Base-by-base conservation (phyloP, 2,797 vertebrate species). In the Sebastes iracundus region DNA sequence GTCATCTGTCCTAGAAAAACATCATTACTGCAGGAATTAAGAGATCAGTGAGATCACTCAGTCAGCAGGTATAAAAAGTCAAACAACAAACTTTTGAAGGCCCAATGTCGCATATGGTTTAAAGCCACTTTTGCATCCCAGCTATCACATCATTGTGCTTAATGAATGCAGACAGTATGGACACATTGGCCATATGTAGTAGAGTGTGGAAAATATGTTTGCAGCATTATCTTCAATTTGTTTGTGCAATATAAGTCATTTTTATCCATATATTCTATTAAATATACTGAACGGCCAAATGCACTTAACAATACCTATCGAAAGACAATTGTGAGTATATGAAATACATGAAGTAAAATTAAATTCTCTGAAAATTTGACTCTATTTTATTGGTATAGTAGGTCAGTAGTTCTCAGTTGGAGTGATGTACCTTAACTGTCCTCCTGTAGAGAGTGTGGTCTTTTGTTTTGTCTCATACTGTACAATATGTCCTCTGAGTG, bases 401-500 rank as follows among this genome's bases (percentile, higher is more conserved):
- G 25, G 18, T 64, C 14, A 30, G 2, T 32, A 28, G 5, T 16
- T 4, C 53, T 71, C 28, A 35, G 53, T 27, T 70, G 32, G 23
- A 35, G 27, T 23, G 14, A 64, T 32, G 20, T 11, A 67, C 18
- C 2, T 42, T 62, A 13, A 52, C 23, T 42, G 62, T 58, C 33
- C 22, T 23, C 7, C 27, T 22, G 23, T 32, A 28, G 33, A 42
- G 75, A 61, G 46, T 49, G 30, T 52, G 49, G 16, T 52, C 63
- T 75, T 65, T 49, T 32, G 63, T 82, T 64, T 64, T 3, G 35
- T 65, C 22, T 80, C 18, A 9, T 59, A 20, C 53, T 77, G 59
- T 77, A 49, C 56, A 73, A 52, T 35, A 4, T 82, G 80, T 87
- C 61, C 64, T 64, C 66, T 69, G 46, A 77, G 70, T 58, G 65